Evolutionary conservation across 2,888 invertebrate species (phyloP).

Genomic region (Carpatolechia fugitivella): DNA sequence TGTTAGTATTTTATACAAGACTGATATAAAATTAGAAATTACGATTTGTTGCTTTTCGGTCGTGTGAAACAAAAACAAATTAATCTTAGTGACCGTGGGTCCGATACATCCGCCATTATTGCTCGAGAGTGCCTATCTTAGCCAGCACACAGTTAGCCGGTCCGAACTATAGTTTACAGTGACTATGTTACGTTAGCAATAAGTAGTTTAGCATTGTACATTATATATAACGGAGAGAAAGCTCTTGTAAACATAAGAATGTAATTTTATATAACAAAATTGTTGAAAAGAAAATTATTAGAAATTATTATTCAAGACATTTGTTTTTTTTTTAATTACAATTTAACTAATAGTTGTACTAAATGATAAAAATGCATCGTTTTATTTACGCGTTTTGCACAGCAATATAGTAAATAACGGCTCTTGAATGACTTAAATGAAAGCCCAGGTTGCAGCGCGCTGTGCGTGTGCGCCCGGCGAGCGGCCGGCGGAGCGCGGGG

Average conservation of each 20-base stretch:
- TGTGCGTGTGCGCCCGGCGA: no score
- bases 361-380: no score
- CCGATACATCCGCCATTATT: conserved; percentile 20
- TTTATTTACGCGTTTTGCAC: no score
- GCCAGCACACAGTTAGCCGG: conserved; percentile 41
- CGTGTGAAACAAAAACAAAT: conserved; percentile 8
- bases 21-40: conserved; percentile 38
- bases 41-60: not conserved
- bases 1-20: conserved; percentile 32
- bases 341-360: no score
- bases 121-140: conserved; percentile 36
- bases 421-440: no score
- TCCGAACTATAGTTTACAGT: conserved; percentile 41
- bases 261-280: conserved; percentile 24
- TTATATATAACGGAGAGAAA: conserved; percentile 45
- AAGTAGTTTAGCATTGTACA: conserved; percentile 44
- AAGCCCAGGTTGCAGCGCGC: no score
- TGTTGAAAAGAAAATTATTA: conserved; percentile 32
- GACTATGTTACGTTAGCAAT: conserved; percentile 51
- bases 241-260: no score
- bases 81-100: conserved; percentile 42
- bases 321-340: no score
- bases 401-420: no score
- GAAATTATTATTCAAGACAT: conserved; percentile 16
- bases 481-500: no score